A percentile compares a stretch with the other conserved stretches of the same genome.
Evolutionary conservation across 2,797 vertebrate genomes (phyloP).

Genomic region (Arrhamphus sclerolepis): DNA sequence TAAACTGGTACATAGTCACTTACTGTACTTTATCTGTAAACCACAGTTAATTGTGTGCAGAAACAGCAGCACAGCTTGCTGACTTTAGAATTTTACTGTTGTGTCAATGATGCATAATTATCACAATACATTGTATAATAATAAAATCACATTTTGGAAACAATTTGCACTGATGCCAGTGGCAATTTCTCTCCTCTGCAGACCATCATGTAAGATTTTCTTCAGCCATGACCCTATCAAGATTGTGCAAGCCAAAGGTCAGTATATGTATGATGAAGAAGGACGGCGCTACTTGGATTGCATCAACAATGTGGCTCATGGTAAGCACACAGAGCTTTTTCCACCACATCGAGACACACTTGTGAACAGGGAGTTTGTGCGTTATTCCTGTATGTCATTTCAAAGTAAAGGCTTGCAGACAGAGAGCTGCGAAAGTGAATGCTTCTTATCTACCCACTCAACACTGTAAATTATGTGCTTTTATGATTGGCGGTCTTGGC

Average conservation of each 20-base stretch:
- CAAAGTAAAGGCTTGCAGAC: not conserved
- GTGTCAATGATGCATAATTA: not conserved
- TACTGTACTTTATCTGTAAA: not conserved
- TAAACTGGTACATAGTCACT: too few relatives aligned
- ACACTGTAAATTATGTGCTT: too few relatives aligned
- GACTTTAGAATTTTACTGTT: not conserved
- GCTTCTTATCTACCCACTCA: too few relatives aligned
- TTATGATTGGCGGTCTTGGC: too few relatives aligned
- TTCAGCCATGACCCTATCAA: conserved; percentile 95
- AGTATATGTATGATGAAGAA: conserved; percentile 96
- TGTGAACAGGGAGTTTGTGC: too few relatives aligned
- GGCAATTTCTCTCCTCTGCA: conserved; percentile 50
- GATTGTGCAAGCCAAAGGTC: conserved; percentile 88
- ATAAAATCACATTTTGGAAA: too few relatives aligned
- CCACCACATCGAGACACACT: not conserved
- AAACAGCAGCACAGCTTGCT: not conserved
- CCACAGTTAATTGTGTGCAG: not conserved
- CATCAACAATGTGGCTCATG: conserved; percentile 98
- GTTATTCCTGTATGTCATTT: too few relatives aligned
- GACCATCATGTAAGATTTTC: conserved; percentile 96
- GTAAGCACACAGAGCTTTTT: conserved; percentile 69
- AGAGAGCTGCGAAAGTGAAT: too few relatives aligned
- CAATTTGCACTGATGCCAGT: too few relatives aligned
- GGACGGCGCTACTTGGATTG: conserved; percentile 91
- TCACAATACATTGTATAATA: too few relatives aligned